These are phyloP conservation scores for Lophura nycthemera DNA, from an alignment of 2,113 vertebrate genomes.

Conservation along the genomic window DNA sequence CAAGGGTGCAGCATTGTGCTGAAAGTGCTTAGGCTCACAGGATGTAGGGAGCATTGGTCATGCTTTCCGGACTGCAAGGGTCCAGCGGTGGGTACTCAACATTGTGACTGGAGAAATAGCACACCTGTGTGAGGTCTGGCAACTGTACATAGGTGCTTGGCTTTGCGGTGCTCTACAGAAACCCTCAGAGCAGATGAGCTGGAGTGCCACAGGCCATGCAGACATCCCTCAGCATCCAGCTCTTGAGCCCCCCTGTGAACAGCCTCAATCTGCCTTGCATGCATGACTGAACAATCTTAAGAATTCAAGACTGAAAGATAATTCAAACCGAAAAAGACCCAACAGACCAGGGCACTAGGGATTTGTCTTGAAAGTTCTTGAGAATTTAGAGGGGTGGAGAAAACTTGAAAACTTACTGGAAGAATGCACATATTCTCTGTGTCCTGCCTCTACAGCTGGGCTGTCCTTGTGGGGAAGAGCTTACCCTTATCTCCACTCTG, in stretches of 20 bases:
- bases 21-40: background rate
- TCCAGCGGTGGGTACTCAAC: background rate
- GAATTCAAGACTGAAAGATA: background rate
- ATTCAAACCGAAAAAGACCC: background rate
- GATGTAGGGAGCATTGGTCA: background rate
- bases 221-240: accelerated
- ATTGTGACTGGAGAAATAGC: background rate
- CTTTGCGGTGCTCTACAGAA: background rate
- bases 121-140: accelerated
- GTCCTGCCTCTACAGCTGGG: background rate
- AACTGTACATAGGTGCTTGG: background rate
- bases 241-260: background rate
- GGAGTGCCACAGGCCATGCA: background rate
- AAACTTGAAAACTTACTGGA: background rate
- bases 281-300: background rate
- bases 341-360: background rate
- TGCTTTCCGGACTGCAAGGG: background rate
- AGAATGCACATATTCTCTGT: background rate
- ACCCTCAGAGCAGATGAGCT: background rate
- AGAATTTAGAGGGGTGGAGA: background rate
- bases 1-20: background rate
- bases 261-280: background rate
- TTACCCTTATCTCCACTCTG: background rate
- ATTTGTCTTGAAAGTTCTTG: background rate
- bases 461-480: accelerated